Evolutionary conservation across 1,140 invertebrate species (phyloP).

Genomic region (Brachionus sp.): DNA sequence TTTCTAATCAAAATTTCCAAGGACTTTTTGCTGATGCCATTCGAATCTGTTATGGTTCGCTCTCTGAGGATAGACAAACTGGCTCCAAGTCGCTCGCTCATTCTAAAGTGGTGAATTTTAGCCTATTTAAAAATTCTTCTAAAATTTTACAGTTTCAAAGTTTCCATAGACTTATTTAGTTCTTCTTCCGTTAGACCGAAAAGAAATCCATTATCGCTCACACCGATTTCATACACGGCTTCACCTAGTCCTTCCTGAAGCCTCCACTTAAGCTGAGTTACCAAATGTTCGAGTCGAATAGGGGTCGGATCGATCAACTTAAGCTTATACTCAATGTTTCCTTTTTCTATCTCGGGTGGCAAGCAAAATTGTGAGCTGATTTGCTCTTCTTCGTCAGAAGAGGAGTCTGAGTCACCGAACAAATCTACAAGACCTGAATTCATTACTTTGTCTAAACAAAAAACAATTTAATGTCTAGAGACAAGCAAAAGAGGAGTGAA

Average conservation of each 20-base stretch:
- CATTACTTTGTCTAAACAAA: background rate
- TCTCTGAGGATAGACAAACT: constrained; percentile 65
- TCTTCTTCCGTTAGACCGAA: constrained; percentile 74
- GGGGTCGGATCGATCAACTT: constrained; percentile 54
- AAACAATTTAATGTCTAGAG: background rate
- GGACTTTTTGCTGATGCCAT: constrained; percentile 60
- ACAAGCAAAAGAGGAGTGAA: too few relatives aligned
- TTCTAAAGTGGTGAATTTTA: background rate
- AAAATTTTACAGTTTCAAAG: constrained; percentile 53
- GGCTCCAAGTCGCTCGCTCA: constrained; percentile 69
- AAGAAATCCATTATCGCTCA: constrained; percentile 83
- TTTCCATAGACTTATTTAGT: constrained; percentile 75
- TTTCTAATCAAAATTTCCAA: constrained; percentile 86
- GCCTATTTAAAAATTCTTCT: background rate
- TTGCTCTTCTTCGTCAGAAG: constrained; percentile 29
- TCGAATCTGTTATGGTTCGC: constrained; percentile 42
- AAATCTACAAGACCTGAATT: constrained; percentile 40
- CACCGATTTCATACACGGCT: constrained; percentile 92
- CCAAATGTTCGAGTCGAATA: constrained; percentile 60
- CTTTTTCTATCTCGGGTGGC: constrained; percentile 41
- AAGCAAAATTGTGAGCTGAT: background rate
- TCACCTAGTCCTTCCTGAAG: constrained; percentile 68
- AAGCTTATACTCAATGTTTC: constrained; percentile 48
- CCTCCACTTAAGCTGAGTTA: constrained; percentile 64
- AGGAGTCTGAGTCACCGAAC: constrained; percentile 19